A percentile compares a stretch with the other conserved stretches of the same genome.
These are phyloP conservation scores for Phymastichus coffea DNA, from an alignment of 1,140 invertebrate genomes.

Conservation along the genomic window DNA sequence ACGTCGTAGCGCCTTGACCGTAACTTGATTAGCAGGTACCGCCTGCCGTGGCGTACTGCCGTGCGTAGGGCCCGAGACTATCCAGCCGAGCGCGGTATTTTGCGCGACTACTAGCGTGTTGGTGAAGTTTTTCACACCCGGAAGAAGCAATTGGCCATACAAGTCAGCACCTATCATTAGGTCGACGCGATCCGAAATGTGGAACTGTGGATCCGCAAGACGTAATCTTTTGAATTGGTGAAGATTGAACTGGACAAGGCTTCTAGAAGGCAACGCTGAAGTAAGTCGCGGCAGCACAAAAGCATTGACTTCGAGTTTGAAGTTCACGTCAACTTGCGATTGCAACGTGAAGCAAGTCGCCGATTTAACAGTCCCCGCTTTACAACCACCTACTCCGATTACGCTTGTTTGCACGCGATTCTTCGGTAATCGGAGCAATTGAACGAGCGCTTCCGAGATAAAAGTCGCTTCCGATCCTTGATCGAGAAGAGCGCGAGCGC, in stretches of 20 bases:
- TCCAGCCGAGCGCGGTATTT: background rate
- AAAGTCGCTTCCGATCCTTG: slow-evolving; percentile 33
- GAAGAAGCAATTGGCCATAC: background rate
- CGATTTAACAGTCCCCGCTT: background rate
- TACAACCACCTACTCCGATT: background rate
- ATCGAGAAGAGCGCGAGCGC: slow-evolving; percentile 29
- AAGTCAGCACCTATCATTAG: slow-evolving; percentile 21
- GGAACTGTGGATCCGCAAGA: slow-evolving; percentile 20
- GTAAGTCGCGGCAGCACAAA: slow-evolving; percentile 2
- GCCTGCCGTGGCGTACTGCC: background rate
- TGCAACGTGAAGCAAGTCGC: background rate
- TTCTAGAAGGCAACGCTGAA: background rate
- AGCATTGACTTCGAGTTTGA: background rate
- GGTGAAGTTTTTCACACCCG: background rate
- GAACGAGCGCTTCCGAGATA: slow-evolving; percentile 28
- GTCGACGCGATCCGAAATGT: slow-evolving; percentile 9
- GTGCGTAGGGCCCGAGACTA: background rate
- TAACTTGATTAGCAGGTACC: too few species aligned
- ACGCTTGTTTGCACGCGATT: background rate
- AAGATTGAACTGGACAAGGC: background rate
- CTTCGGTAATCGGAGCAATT: slow-evolving; percentile 22
- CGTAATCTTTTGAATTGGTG: background rate
- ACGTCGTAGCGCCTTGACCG: background rate
- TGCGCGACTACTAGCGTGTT: background rate
- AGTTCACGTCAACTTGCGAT: background rate